Conservation (phyloP, 2,113 vertebrate species). For the Mirza zaza region DNA sequence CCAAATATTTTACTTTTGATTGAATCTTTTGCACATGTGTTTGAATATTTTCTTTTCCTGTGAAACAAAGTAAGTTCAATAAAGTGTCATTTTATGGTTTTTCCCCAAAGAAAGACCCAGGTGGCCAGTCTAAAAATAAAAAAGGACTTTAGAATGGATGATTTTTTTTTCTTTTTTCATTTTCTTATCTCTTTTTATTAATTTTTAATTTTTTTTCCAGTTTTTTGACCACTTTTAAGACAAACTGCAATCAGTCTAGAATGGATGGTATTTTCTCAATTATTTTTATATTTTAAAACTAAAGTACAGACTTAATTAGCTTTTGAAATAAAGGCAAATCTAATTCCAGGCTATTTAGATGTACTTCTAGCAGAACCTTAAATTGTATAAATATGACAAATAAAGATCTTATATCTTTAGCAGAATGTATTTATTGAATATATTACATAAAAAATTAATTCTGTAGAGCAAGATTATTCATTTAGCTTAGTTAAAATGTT, state of each 20-base stretch:
- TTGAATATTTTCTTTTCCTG: not conserved
- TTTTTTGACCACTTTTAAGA: too few species aligned
- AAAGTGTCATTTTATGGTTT: not conserved
- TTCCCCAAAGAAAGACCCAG: not conserved
- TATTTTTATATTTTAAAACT: constrained; percentile 39
- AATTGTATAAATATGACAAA: constrained; percentile 26
- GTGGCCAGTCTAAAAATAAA: not conserved
- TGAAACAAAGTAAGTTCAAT: not conserved
- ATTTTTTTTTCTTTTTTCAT: not conserved
- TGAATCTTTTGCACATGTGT: not conserved
- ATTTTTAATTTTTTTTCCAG: too few species aligned
- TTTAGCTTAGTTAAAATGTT: not conserved
- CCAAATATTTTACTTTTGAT: constrained; percentile 15
- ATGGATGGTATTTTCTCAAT: not conserved
- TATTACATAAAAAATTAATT: constrained; percentile 6
- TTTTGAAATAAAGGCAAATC: not conserved
- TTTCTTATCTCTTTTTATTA: too few species aligned
- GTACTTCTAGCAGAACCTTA: not conserved
- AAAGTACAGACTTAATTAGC: not conserved
- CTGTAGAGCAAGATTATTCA: not conserved
- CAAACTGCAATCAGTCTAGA: too few species aligned
- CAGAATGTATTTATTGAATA: constrained; percentile 7
- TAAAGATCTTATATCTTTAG: constrained; percentile 1
- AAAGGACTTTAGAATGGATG: not conserved
- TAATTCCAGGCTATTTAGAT: not conserved